phyloP scores from a whole-genome alignment of 2,888 invertebrate genomes.

The Ellobium chinense region DNA sequence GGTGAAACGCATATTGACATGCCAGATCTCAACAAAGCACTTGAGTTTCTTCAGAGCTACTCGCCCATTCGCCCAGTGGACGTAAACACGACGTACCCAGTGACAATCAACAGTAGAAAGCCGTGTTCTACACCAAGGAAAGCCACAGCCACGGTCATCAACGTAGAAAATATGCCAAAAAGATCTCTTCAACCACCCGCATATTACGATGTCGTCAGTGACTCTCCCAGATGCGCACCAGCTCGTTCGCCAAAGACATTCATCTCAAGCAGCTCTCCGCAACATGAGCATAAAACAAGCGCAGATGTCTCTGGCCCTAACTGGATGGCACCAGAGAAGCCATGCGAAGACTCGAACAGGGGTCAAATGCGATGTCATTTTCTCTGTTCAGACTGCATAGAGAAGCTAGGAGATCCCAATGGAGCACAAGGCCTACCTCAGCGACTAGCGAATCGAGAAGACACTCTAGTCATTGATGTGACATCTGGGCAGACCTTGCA shows the following conservation, averaged over 20 bases:
- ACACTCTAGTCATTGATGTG: constrained; percentile 8
- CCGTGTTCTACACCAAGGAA: neutral
- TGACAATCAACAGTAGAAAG: neutral
- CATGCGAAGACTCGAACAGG: too few relatives aligned
- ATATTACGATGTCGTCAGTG: neutral
- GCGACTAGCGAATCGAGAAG: neutral
- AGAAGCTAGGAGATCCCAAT: neutral
- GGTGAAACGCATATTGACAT: neutral
- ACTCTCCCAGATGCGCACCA: neutral
- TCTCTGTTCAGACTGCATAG: neutral
- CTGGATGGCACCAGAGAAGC: neutral
- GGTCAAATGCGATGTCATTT: too few relatives aligned
- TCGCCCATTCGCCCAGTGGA: constrained; percentile 14
- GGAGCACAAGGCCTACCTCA: neutral
- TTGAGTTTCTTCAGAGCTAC: constrained; percentile 12
- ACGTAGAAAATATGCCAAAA: neutral
- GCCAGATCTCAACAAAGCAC: neutral
- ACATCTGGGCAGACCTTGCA: neutral
- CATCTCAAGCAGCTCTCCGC: neutral
- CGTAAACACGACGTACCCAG: constrained; percentile 16
- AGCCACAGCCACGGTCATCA: neutral
- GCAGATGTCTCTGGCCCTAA: neutral
- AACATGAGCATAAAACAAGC: neutral
- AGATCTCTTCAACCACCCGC: neutral
- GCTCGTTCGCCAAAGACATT: neutral